Evolutionary conservation across 2,888 invertebrate species (phyloP).

Genomic region (Noctua comes): DNA sequence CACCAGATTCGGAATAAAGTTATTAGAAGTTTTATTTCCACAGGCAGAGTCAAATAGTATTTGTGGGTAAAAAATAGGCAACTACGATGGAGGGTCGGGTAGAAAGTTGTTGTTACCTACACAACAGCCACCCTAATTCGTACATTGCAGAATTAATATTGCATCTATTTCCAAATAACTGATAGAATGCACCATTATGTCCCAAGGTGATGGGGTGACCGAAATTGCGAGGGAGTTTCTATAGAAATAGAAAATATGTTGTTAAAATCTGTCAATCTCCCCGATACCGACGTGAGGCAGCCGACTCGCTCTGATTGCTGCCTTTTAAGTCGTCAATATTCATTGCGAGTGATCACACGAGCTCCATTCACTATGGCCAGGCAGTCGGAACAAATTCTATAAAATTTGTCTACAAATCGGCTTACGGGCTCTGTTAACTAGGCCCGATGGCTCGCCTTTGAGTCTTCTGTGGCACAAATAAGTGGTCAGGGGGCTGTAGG

Average conservation of each 20-base stretch:
- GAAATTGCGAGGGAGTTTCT: constrained; percentile 44
- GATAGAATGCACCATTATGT: constrained; percentile 59
- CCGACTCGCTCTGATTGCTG: constrained; percentile 35
- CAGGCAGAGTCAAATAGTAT: not conserved
- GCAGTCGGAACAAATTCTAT: constrained; percentile 65
- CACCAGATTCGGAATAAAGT: not conserved
- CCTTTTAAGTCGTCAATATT: constrained; percentile 67
- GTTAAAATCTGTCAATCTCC: constrained; percentile 47
- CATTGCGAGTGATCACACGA: constrained; percentile 54
- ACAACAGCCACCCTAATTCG: constrained; percentile 27
- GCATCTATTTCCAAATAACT: constrained; percentile 54
- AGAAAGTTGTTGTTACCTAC: not conserved
- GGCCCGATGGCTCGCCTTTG: constrained; percentile 64
- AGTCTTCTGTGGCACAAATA: constrained; percentile 67
- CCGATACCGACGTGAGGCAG: constrained; percentile 6
- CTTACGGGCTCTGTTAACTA: constrained; percentile 66
- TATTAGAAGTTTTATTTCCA: constrained; percentile 26
- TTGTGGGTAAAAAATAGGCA: not conserved
- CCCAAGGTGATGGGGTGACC: constrained; percentile 50
- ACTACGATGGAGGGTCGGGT: not conserved
- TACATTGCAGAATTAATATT: constrained; percentile 50
- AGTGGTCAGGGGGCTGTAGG: constrained; percentile 64
- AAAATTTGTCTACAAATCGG: constrained; percentile 69
- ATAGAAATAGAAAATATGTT: constrained; percentile 52
- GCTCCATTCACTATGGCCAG: constrained; percentile 51